Evolutionary conservation across 2,888 invertebrate species (phyloP).

Genomic region (Spisula solida): DNA sequence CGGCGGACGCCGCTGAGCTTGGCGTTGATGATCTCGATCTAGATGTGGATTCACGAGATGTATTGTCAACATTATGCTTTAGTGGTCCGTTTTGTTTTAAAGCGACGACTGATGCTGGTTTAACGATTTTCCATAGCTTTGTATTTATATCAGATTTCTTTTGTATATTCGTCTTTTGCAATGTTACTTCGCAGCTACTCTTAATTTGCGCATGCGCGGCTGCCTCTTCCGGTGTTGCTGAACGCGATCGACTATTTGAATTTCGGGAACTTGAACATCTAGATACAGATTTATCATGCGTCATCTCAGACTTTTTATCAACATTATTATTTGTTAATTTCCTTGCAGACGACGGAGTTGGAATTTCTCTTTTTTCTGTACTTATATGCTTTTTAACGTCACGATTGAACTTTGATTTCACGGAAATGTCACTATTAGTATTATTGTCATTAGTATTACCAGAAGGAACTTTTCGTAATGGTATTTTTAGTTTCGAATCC

Average conservation of each 20-base stretch:
- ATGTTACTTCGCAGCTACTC: neutral
- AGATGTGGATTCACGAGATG: slow-evolving; percentile 8
- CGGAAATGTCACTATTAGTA: neutral
- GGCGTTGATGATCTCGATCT: slow-evolving; percentile 41
- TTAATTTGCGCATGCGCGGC: neutral
- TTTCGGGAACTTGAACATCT: neutral
- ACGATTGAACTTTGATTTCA: neutral
- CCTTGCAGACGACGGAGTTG: neutral
- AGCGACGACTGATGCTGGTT: neutral
- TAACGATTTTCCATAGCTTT: neutral
- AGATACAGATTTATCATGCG: neutral
- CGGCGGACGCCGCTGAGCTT: neutral
- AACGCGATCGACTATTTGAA: slow-evolving; percentile 11
- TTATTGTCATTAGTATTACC: neutral
- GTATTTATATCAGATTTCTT: neutral
- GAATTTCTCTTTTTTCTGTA: neutral
- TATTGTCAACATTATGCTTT: neutral
- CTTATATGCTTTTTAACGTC: neutral
- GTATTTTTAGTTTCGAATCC: slow-evolving; percentile 6
- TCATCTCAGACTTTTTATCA: neutral
- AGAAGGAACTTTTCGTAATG: neutral
- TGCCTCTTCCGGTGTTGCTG: slow-evolving; percentile 23
- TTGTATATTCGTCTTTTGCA: neutral
- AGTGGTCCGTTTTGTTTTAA: neutral
- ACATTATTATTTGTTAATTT: neutral